Evolutionary conservation across 1,140 invertebrate species (phyloP), one percentile per base, ranked within the genome.

Genomic region (Saccostrea glomerata): DNA sequence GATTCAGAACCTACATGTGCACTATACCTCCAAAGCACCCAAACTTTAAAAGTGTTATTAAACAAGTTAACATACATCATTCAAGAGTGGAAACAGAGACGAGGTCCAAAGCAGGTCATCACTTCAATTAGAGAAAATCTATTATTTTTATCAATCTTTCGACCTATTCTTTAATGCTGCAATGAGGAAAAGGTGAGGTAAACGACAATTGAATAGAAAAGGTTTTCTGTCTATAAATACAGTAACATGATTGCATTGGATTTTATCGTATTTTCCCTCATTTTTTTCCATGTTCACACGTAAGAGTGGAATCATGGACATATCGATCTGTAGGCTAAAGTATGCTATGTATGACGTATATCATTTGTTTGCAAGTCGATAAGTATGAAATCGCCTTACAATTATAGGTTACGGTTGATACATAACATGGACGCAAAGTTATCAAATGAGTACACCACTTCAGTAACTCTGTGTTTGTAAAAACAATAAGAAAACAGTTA

Each of bases 361-460:
- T 60, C 58, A 83, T 36, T 60, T 63, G 36, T 85, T n/a, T 23
- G n/a, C 7, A 30, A 77, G 25, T 77, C 70, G 70, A 77, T 77
- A 77, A 77, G 70, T 77, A 30, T 77, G 15, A 77, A 77, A 77
- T 77, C 70, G 25, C 25, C 70, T 36, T 77, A 36, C 25, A 77
- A 77, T 77, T 77, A 77, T 77, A 25, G 30, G 25, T 36, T 15
- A 25, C 23, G 12, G 70, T 77, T 25, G 70, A 77, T 77, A 77
- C 70, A 23, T 77, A 77, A 77, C 30, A 77, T 30, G 70, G 9
- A 36, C 70, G 25, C 15, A 36, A 30, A 30, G 47, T 7, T 47
- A 66, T n/a, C 7, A 66, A 66, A 20, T n/a, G 17, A 20, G 60
- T 66, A 17, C 4, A n/a, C 60, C 20, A 20, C 20, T 9, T 13